These are phyloP conservation scores for Lasioglossum baleicum DNA, from an alignment of 1,140 invertebrate genomes.

Conservation along the genomic window DNA sequence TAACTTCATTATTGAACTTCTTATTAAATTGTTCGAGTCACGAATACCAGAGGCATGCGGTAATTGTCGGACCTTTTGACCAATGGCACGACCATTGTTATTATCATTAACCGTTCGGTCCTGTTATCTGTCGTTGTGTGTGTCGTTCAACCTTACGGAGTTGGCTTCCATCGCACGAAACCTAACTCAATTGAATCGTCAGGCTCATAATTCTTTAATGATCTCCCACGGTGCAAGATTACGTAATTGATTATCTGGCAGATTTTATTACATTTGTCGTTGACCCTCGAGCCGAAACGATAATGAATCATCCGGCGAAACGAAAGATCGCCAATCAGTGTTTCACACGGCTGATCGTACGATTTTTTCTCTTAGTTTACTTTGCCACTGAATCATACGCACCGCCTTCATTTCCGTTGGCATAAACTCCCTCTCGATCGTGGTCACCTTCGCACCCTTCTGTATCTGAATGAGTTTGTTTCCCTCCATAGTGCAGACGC, in stretches of 20 bases:
- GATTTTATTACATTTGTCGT: constrained; percentile 15
- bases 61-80: constrained; percentile 69
- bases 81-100: constrained; percentile 53
- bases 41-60: constrained; percentile 50
- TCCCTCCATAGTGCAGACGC: constrained; percentile 83
- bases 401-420: constrained; percentile 87
- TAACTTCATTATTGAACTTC: constrained; percentile 48
- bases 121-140: constrained; percentile 30
- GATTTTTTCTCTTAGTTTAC: not conserved
- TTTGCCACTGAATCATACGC: constrained; percentile 48
- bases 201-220: constrained; percentile 34
- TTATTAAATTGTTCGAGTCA: constrained; percentile 56
- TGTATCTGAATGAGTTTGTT: constrained; percentile 87
- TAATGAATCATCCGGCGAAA: not conserved
- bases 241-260: constrained; percentile 21
- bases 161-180: constrained; percentile 21
- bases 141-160: constrained; percentile 34
- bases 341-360: not conserved
- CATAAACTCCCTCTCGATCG: constrained; percentile 84
- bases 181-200: constrained; percentile 38
- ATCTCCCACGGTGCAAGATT: constrained; percentile 48
- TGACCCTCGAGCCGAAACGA: not conserved
- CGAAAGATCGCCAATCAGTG: not conserved
- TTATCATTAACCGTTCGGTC: constrained; percentile 47
- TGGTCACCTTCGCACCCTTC: constrained; percentile 83